Evolutionary conservation across 2,113 vertebrate genomes (phyloP).

Genomic region (Coptodon rendalli): DNA sequence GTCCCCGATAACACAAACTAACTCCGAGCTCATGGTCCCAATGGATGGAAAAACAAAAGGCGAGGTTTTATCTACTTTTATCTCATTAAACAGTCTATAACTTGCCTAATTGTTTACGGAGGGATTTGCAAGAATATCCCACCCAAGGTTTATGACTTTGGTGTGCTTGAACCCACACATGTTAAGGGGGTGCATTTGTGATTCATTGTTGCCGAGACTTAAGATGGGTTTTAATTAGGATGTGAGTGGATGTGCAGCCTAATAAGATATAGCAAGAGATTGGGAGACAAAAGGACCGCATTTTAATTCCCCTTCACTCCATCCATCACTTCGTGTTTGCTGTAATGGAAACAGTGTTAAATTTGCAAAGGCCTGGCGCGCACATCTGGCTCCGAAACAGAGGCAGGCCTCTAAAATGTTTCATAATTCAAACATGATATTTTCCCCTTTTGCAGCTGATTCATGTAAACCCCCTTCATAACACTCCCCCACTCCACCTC

Average conservation of each 20-base stretch:
- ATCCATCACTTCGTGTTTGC: background rate
- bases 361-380: background rate
- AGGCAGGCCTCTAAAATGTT: background rate
- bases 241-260: constrained; percentile 36
- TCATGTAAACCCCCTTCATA: background rate
- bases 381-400: background rate
- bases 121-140: constrained; percentile 65
- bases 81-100: constrained; percentile 74
- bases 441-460: constrained; percentile 24
- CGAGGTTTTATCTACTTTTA: constrained; percentile 64
- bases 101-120: constrained; percentile 73
- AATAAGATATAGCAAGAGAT: constrained; percentile 57
- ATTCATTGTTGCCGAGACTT: constrained; percentile 49
- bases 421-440: constrained; percentile 36
- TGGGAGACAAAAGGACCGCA: constrained; percentile 40
- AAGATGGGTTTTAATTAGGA: constrained; percentile 61
- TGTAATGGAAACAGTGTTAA: constrained; percentile 6
- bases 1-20: constrained; percentile 56
- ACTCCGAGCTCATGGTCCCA: constrained; percentile 44
- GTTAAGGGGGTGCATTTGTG: constrained; percentile 13
- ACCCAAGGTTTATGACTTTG: constrained; percentile 49
- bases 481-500: background rate
- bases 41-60: constrained; percentile 61
- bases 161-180: constrained; percentile 5
- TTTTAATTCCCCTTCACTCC: constrained; percentile 14